Conservation (phyloP, 1,140 invertebrate species). For the Drosophila subobscura region DNA sequence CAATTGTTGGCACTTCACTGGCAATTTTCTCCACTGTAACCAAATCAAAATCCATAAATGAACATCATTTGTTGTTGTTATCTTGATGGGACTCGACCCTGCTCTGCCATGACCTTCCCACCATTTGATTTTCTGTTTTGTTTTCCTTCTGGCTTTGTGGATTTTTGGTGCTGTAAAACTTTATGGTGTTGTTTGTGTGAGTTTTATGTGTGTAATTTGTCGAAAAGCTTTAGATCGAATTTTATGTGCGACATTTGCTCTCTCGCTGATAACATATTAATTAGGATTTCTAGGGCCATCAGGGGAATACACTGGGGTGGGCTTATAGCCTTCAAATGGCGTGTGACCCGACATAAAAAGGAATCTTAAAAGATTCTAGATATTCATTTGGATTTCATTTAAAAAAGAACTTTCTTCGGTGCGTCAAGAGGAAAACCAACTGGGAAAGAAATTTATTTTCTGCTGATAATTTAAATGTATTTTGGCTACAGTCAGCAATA, state of each 20-base stretch:
- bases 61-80: conserved; percentile 41
- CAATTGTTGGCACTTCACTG: conserved; percentile 83
- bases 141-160: conserved; percentile 6
- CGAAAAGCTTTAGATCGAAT: conserved; percentile 54
- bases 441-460: conserved; percentile 15
- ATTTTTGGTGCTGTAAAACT: conserved; percentile 46
- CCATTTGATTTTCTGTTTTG: conserved; percentile 16
- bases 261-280: conserved; percentile 51
- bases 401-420: conserved; percentile 11
- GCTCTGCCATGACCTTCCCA: not conserved
- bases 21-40: conserved; percentile 83
- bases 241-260: conserved; percentile 51
- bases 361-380: conserved; percentile 10
- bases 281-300: conserved; percentile 37
- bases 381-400: conserved; percentile 12
- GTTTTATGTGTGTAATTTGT: conserved; percentile 55
- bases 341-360: not conserved
- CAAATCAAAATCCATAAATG: conserved; percentile 74
- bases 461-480: conserved; percentile 32
- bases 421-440: no score
- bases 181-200: conserved; percentile 59
- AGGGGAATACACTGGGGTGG: conserved; percentile 23
- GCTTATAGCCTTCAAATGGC: conserved; percentile 29
- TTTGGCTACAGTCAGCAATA: no score
- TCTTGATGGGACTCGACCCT: conserved; percentile 13